Conservation (phyloP, 2,113 vertebrate species). For the Rhinoptilus africanus region DNA sequence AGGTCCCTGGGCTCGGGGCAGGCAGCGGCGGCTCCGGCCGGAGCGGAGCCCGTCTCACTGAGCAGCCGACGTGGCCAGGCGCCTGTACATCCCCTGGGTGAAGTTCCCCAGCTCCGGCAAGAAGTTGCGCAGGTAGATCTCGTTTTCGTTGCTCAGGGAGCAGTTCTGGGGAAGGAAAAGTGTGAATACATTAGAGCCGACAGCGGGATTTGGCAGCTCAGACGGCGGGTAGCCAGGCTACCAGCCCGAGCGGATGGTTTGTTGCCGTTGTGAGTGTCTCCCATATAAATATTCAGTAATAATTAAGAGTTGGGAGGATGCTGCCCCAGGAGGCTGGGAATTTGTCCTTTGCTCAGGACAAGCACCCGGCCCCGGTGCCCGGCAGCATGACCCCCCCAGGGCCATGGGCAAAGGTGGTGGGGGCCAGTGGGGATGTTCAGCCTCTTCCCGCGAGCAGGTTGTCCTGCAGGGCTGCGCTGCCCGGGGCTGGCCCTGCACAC, state of each 20-base stretch:
- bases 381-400: rapidly evolving
- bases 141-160: neutral
- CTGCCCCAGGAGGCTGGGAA: neutral
- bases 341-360: neutral
- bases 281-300: too few species aligned
- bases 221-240: rapidly evolving
- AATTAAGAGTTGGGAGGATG: too few species aligned
- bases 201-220: neutral
- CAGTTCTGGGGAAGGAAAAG: neutral
- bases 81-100: constrained; percentile 19
- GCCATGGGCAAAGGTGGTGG: rapidly evolving
- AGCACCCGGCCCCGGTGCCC: rapidly evolving
- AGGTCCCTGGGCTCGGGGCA: rapidly evolving
- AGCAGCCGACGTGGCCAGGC: rapidly evolving
- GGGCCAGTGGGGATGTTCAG: neutral
- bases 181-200: rapidly evolving
- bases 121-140: constrained; percentile 57
- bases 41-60: neutral
- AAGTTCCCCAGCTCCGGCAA: constrained; percentile 48
- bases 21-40: rapidly evolving
- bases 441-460: rapidly evolving
- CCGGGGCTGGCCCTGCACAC: rapidly evolving
- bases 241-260: rapidly evolving
- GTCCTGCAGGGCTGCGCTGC: rapidly evolving
- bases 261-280: neutral